phyloP scores from a whole-genome alignment of 2,888 invertebrate species.

The Phalangium opilio region DNA sequence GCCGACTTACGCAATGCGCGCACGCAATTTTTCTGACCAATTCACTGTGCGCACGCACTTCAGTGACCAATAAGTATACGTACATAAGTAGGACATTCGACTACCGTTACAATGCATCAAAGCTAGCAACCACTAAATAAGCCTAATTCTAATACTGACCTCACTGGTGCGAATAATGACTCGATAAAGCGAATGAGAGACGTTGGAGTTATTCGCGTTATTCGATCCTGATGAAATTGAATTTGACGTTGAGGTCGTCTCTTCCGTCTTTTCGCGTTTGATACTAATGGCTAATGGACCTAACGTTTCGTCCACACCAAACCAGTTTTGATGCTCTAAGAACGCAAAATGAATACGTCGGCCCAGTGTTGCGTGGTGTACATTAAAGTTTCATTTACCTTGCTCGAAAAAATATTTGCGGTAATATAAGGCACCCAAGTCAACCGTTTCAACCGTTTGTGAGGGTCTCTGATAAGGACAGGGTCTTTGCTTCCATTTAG shows the following conservation, averaged over 20 bases:
- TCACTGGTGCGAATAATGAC: slow-evolving; percentile 76
- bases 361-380: slow-evolving; percentile 48
- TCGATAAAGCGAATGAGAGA: slow-evolving; percentile 41
- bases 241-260: slow-evolving; percentile 6
- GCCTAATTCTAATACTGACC: no score
- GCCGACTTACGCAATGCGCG: no score
- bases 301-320: slow-evolving; percentile 83
- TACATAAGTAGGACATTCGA: no score
- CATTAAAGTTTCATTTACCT: no score
- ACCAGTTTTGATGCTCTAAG: slow-evolving; percentile 84
- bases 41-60: no score
- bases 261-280: slow-evolving; percentile 52
- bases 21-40: no score
- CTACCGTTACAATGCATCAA: no score
- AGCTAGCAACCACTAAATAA: no score
- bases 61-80: no score
- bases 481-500: slow-evolving; percentile 54
- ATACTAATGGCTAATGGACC: slow-evolving; percentile 85
- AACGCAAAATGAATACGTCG: slow-evolving; percentile 79
- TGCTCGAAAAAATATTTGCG: slow-evolving; percentile 62
- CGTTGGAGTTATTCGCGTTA: neutral
- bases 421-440: slow-evolving; percentile 67
- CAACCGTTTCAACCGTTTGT: slow-evolving; percentile 52
- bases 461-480: slow-evolving; percentile 43
- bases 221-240: slow-evolving; percentile 2